A percentile compares a stretch with the other conserved stretches of the same genome.
These are phyloP conservation scores for Rostratula benghalensis DNA, from an alignment of 2,113 vertebrate genomes.

Conservation along the genomic window DNA sequence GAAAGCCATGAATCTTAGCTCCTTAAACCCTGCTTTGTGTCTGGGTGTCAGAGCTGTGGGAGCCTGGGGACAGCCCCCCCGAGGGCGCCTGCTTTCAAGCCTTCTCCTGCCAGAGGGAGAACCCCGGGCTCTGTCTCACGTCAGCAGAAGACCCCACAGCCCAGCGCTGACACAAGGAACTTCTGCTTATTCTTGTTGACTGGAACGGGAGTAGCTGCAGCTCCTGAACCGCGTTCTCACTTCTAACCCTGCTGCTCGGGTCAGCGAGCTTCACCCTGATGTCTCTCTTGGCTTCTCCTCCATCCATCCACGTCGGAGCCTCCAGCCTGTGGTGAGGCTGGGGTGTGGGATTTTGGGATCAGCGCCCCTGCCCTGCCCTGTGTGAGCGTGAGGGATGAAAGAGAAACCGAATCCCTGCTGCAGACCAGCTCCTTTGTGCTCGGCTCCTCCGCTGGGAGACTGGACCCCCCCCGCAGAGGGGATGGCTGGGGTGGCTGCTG, in stretches of 20 bases:
- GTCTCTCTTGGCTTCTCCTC: background rate
- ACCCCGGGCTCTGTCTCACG: rapidly evolving
- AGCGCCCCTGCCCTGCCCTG: background rate
- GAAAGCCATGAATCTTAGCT: too few species aligned
- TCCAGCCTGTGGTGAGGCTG: rapidly evolving
- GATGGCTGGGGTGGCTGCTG: too few species aligned
- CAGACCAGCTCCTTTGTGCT: background rate
- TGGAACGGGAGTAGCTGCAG: background rate
- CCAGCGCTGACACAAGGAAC: too few species aligned
- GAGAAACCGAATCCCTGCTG: rapidly evolving
- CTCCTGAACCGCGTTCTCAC: background rate
- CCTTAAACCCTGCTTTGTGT: too few species aligned
- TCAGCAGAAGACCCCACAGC: too few species aligned
- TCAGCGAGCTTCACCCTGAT: background rate
- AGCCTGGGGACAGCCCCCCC: too few species aligned
- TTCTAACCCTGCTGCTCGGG: background rate
- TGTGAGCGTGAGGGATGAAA: rapidly evolving
- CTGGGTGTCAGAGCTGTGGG: rapidly evolving
- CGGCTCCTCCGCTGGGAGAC: background rate
- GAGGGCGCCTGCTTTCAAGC: background rate
- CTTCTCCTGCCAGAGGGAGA: background rate
- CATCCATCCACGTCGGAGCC: background rate
- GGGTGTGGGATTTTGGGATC: background rate
- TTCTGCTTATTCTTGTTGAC: background rate
- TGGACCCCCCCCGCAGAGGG: background rate